Evolutionary conservation across 1,140 invertebrate genomes (phyloP).

Genomic region (Pygmarrhopalites habei): DNA sequence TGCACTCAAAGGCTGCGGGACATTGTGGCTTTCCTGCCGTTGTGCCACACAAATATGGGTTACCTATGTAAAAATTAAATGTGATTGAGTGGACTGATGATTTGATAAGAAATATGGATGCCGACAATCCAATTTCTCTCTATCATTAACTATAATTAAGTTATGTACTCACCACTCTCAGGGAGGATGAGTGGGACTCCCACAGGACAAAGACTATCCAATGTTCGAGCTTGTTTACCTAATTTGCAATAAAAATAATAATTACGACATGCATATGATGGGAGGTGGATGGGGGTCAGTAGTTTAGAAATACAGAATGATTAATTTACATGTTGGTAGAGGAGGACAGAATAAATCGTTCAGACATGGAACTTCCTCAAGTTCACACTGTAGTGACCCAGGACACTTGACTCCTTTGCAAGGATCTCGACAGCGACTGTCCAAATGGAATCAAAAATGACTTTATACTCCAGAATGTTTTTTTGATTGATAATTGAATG

Average conservation of each 20-base stretch:
- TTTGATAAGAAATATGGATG: too few species aligned
- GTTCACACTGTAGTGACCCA: conserved; percentile 61
- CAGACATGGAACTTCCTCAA: conserved; percentile 68
- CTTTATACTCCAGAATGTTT: too few species aligned
- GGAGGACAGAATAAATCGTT: conserved; percentile 72
- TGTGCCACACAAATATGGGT: conserved; percentile 70
- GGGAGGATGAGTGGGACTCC: conserved; percentile 71
- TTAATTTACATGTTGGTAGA: conserved; percentile 71
- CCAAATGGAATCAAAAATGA: too few species aligned
- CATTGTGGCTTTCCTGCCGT: conserved; percentile 70
- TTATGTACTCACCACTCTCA: too few species aligned
- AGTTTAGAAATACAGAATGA: too few species aligned
- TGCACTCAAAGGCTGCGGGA: conserved; percentile 68
- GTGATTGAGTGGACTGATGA: too few species aligned
- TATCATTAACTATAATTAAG: too few species aligned
- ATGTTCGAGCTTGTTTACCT: conserved; percentile 62
- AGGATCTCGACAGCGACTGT: conserved; percentile 69
- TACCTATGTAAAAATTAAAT: too few species aligned
- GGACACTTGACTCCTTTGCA: conserved; percentile 68
- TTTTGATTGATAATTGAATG: too few species aligned
- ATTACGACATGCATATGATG: too few species aligned
- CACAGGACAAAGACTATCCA: conserved; percentile 67
- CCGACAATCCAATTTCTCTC: too few species aligned
- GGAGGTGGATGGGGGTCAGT: too few species aligned
- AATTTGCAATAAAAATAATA: conserved; percentile 25